Percentiles rank a stretch among this genome's conserved stretches.
Evolutionary conservation across 2,113 vertebrate genomes (phyloP).

Genomic region (Apodemus speciosus): DNA sequence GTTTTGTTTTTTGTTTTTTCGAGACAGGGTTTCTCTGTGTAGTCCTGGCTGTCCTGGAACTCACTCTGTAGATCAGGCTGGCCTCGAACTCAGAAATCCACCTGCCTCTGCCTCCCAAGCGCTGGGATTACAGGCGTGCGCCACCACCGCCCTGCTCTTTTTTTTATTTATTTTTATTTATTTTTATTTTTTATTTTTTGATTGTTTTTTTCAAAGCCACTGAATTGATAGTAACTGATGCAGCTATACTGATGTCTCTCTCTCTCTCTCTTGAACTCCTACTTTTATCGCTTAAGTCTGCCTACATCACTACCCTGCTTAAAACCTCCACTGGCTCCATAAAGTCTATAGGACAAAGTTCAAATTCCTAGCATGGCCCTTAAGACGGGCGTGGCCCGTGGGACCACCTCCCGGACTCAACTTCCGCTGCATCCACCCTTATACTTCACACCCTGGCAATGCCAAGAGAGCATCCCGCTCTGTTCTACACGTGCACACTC

Average conservation of each 20-base stretch:
- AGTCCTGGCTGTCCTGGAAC: too few relatives aligned
- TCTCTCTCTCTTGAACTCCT: background rate
- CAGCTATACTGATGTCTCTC: too few relatives aligned
- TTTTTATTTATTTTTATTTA: too few relatives aligned
- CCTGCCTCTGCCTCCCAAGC: too few relatives aligned
- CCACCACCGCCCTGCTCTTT: too few relatives aligned
- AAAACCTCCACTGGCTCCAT: background rate
- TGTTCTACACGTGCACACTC: background rate
- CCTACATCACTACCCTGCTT: background rate
- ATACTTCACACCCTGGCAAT: background rate
- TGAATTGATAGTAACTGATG: background rate
- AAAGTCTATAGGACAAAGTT: conserved; percentile 42
- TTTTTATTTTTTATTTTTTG: too few relatives aligned
- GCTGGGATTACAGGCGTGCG: too few relatives aligned
- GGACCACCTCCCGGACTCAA: background rate
- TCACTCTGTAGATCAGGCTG: too few relatives aligned
- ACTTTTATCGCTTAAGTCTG: background rate
- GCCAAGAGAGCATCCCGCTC: background rate
- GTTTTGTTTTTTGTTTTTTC: too few relatives aligned
- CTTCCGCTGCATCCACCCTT: background rate
- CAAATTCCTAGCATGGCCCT: background rate
- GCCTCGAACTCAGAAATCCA: too few relatives aligned
- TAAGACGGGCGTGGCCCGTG: background rate
- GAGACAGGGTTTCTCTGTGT: too few relatives aligned
- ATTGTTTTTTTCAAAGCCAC: background rate